Percentiles rank a stretch among this genome's conserved stretches.
Evolutionary conservation across 2,888 invertebrate species (phyloP).

Genomic region (Bembecia ichneumoniformis): DNA sequence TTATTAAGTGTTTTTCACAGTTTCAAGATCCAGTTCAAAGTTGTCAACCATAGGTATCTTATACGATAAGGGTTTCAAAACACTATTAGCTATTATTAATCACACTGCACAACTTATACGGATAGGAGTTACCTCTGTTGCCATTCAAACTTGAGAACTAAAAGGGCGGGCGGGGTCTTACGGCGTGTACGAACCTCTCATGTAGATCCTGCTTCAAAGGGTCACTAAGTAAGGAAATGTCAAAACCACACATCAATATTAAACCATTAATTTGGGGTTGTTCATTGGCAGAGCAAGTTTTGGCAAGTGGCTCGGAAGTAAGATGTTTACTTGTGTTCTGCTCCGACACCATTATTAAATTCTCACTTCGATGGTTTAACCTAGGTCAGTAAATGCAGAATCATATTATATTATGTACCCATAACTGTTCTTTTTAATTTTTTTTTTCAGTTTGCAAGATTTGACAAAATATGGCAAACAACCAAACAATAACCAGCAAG

Average conservation of each 20-base stretch:
- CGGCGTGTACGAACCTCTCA: slow-evolving; percentile 9
- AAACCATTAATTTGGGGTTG: slow-evolving; percentile 49
- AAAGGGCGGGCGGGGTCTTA: slow-evolving; percentile 22
- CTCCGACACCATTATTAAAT: background rate
- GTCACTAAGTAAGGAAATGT: slow-evolving; percentile 54
- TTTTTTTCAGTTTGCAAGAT: background rate
- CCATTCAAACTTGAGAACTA: slow-evolving; percentile 39
- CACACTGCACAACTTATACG: slow-evolving; percentile 14
- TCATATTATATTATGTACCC: background rate
- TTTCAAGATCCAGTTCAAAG: too few relatives aligned
- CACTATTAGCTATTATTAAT: slow-evolving; percentile 24
- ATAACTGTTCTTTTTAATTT: background rate
- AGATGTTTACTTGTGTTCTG: background rate
- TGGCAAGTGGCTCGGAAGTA: slow-evolving; percentile 20
- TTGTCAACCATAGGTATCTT: too few relatives aligned
- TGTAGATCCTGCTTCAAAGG: slow-evolving; percentile 23
- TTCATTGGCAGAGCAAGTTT: slow-evolving; percentile 32
- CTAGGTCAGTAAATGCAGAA: background rate
- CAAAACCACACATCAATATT: slow-evolving; percentile 64
- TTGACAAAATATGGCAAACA: too few relatives aligned
- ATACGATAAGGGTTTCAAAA: slow-evolving; percentile 2
- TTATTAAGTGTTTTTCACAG: too few relatives aligned
- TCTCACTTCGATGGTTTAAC: background rate
- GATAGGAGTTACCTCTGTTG: slow-evolving; percentile 28
- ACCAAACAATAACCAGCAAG: too few relatives aligned